phyloP scores from a whole-genome alignment of 2,888 invertebrate species.

The Folsomia candida region DNA sequence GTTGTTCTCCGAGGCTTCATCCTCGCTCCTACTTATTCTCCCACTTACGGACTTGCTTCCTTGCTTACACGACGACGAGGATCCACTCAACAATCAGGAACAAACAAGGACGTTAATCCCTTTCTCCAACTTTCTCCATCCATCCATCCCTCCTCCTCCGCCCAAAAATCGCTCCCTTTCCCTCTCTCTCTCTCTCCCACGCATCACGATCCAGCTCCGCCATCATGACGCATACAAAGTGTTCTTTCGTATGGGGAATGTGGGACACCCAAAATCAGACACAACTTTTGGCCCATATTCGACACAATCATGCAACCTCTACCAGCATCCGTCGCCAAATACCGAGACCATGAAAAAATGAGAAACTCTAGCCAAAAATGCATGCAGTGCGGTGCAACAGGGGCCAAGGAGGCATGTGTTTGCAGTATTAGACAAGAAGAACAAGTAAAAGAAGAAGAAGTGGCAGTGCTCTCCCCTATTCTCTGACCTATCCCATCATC shows the following conservation, averaged over 20 bases:
- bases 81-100: not conserved
- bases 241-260: not conserved
- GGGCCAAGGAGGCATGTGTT: not conserved
- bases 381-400: not conserved
- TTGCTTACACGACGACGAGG: not conserved
- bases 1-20: conserved; percentile 4
- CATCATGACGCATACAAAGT: not conserved
- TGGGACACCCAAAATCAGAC: not conserved
- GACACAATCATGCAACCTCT: not conserved
- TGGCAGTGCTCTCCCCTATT: not conserved
- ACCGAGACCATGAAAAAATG: not conserved
- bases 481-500: not conserved
- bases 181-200: not conserved
- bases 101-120: not conserved
- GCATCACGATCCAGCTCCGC: not conserved
- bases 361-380: not conserved
- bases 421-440: too few relatives aligned
- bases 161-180: not conserved
- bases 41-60: not conserved
- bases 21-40: too few relatives aligned
- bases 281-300: not conserved
- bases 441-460: not conserved
- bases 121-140: not conserved
- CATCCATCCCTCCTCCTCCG: not conserved
- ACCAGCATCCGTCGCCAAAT: not conserved